phyloP scores from a whole-genome alignment of 2,797 vertebrate genomes.

The Rhinatrema bivittatum region DNA sequence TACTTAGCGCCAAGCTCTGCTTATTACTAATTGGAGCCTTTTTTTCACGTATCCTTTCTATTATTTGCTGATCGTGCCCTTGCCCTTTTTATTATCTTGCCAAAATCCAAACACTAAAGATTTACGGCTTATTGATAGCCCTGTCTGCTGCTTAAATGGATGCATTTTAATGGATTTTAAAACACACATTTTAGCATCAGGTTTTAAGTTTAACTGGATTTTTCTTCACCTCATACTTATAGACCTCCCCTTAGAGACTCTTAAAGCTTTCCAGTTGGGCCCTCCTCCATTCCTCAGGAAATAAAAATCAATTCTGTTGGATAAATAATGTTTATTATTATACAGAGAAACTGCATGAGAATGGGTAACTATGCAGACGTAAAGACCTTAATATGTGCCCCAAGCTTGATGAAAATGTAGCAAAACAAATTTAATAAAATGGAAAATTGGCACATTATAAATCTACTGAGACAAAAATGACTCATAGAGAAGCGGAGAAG shows the following conservation, averaged over 20 bases:
- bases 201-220: constrained; percentile 31
- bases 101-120: constrained; percentile 52
- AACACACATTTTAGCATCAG: constrained; percentile 31
- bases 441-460: constrained; percentile 5
- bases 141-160: constrained; percentile 27
- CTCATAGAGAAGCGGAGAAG: neutral
- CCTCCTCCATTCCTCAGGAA: constrained; percentile 9
- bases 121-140: constrained; percentile 50
- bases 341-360: constrained; percentile 12
- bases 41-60: constrained; percentile 42
- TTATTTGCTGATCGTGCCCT: constrained; percentile 49
- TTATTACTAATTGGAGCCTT: constrained; percentile 49
- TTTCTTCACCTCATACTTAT: constrained; percentile 46
- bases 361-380: constrained; percentile 18
- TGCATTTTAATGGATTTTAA: constrained; percentile 34
- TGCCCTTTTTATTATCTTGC: constrained; percentile 49
- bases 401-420: constrained; percentile 10
- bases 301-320: constrained; percentile 22
- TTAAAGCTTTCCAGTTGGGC: constrained; percentile 26
- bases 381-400: constrained; percentile 36
- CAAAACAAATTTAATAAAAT: constrained; percentile 11
- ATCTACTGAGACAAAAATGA: constrained; percentile 4
- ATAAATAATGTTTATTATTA: constrained; percentile 21
- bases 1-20: constrained; percentile 42
- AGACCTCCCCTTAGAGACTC: constrained; percentile 27